phyloP scores from a whole-genome alignment of 92 coral and sea anemone species.

The Epizoanthus fatuus region DNA sequence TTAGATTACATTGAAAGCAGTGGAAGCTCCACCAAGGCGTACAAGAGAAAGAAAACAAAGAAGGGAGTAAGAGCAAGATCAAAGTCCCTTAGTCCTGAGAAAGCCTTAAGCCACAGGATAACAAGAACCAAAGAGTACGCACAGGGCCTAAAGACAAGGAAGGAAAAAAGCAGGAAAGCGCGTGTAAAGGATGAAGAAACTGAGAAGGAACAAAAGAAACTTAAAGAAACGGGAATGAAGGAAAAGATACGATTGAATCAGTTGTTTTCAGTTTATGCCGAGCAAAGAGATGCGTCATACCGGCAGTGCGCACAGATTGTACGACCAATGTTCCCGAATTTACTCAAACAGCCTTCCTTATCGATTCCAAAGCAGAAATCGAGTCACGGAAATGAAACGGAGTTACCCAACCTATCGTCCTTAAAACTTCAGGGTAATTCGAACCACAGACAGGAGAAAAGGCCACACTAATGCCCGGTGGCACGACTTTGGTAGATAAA shows the following conservation, averaged over 20 bases:
- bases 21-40: slow-evolving; percentile 30
- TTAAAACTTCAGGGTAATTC: not conserved
- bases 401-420: slow-evolving; percentile 56
- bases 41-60: slow-evolving; percentile 59
- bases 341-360: slow-evolving; percentile 63
- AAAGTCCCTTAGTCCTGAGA: slow-evolving; percentile 37
- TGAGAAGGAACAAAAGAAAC: slow-evolving; percentile 41
- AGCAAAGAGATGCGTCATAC: slow-evolving; percentile 86
- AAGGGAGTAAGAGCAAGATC: slow-evolving; percentile 36
- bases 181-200: slow-evolving; percentile 60
- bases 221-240: slow-evolving; percentile 65
- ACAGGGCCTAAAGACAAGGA: slow-evolving; percentile 61
- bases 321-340: slow-evolving; percentile 88
- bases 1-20: slow-evolving; percentile 66
- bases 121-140: slow-evolving; percentile 82
- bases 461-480: not conserved
- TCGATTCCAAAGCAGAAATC: slow-evolving; percentile 57
- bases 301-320: slow-evolving; percentile 76
- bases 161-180: slow-evolving; percentile 56
- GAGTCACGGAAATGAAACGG: not conserved
- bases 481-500: no score
- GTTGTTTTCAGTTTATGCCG: slow-evolving; percentile 86
- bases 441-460: slow-evolving; percentile 13
- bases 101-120: slow-evolving; percentile 45
- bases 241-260: slow-evolving; percentile 83